phyloP scores from a whole-genome alignment of 2,113 vertebrate genomes.

The Caranx ignobilis region DNA sequence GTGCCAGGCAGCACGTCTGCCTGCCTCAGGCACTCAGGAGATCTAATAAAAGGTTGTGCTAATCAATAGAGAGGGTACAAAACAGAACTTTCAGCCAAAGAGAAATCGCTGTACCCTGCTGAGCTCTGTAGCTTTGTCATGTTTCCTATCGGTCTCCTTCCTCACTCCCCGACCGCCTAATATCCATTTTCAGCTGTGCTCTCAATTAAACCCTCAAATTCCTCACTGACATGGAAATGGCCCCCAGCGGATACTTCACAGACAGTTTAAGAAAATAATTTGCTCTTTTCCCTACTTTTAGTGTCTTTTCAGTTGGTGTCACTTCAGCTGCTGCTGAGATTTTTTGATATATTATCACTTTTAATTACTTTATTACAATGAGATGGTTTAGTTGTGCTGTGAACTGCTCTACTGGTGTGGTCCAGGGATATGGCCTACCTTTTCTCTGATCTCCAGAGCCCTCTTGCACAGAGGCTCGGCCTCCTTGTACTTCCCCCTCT shows the following conservation, averaged over 20 bases:
- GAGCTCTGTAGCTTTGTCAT: constrained; percentile 18
- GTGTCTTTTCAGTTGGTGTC: constrained; percentile 2
- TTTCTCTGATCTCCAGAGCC: constrained; percentile 98
- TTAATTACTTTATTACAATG: constrained; percentile 44
- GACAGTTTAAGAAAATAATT: constrained; percentile 60
- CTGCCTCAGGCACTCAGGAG: constrained; percentile 49
- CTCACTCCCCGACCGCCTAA: constrained; percentile 4
- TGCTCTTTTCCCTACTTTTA: constrained; percentile 57
- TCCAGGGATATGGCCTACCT: constrained; percentile 83
- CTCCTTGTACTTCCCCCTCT: constrained; percentile 98
- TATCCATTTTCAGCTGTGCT: constrained; percentile 58
- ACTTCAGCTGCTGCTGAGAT: constrained; percentile 20
- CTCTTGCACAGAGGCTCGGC: constrained; percentile 97
- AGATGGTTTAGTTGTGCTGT: constrained; percentile 5
- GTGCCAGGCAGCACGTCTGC: constrained; percentile 21
- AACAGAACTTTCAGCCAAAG: constrained; percentile 52
- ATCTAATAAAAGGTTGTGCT: constrained; percentile 60
- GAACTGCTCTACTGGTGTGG: not conserved
- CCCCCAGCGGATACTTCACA: constrained; percentile 41
- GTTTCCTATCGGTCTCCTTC: constrained; percentile 15
- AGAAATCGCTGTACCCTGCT: constrained; percentile 29
- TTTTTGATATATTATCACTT: constrained; percentile 31
- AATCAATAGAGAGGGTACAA: constrained; percentile 60
- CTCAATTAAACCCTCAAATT: constrained; percentile 69
- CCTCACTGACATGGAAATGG: constrained; percentile 16